Percentiles rank a stretch among this genome's conserved stretches.
Conservation (phyloP, 2,113 vertebrate species). For the Proterorhinus semilunaris region DNA sequence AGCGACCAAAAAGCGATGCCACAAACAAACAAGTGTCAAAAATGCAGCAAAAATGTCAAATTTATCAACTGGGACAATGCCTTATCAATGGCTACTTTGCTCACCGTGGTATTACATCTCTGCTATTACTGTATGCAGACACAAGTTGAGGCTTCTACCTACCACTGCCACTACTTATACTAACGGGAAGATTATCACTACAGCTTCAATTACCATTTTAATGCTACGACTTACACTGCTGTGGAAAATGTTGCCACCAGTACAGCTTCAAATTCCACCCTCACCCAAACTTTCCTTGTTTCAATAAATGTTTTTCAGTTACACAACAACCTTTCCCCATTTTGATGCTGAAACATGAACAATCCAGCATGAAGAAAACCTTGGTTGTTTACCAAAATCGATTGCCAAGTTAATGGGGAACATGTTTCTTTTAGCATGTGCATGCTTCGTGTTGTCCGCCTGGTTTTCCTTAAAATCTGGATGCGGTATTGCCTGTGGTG, state of each 20-base stretch:
- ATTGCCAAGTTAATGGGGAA: conserved; percentile 21
- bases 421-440: conserved; percentile 15
- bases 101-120: too few relatives aligned
- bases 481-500: conserved; percentile 15
- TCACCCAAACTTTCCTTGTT: not conserved
- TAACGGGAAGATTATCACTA: not conserved
- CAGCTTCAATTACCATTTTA: not conserved
- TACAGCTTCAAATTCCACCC: too few relatives aligned
- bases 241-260: not conserved
- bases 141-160: not conserved
- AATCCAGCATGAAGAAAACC: conserved; percentile 19
- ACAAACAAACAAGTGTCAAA: too few relatives aligned
- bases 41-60: too few relatives aligned
- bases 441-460: conserved; percentile 20
- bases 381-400: conserved; percentile 22
- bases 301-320: not conserved
- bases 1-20: too few relatives aligned
- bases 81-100: too few relatives aligned
- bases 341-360: conserved; percentile 16
- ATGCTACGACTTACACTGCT: not conserved
- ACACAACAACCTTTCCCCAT: not conserved
- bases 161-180: not conserved
- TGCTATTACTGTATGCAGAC: too few relatives aligned
- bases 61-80: too few relatives aligned
- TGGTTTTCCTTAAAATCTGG: conserved; percentile 10